These are phyloP conservation scores for Tauraco erythrolophus DNA, from an alignment of 2,113 vertebrate species.

Conservation along the genomic window DNA sequence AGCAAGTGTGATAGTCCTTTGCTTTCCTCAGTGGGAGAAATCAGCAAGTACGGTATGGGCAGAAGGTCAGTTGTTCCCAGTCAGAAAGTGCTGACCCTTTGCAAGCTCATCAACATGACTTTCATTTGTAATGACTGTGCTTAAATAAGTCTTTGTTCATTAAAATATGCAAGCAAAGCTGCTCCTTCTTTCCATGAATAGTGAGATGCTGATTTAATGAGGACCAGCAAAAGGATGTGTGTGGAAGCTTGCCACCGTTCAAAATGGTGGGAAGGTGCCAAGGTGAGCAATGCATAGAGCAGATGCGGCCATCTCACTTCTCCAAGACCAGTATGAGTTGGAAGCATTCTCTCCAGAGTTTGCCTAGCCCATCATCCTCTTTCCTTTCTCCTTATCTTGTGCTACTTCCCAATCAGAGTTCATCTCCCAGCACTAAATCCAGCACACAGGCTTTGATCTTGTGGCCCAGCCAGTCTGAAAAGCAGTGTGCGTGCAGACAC, in stretches of 20 bases:
- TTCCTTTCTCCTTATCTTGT: not conserved
- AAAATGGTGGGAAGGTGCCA: slow-evolving; percentile 17
- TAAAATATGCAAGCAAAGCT: slow-evolving; percentile 68
- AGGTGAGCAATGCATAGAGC: not conserved
- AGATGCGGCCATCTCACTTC: slow-evolving; percentile 1
- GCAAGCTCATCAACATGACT: slow-evolving; percentile 63
- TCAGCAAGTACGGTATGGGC: slow-evolving; percentile 31
- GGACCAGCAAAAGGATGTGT: slow-evolving; percentile 2
- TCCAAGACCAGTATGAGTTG: not conserved
- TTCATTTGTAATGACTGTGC: slow-evolving; percentile 64
- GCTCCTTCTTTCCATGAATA: slow-evolving; percentile 7
- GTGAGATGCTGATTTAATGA: slow-evolving; percentile 49
- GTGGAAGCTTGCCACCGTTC: slow-evolving; percentile 11
- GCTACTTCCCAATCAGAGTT: not conserved
- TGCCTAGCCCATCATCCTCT: not conserved
- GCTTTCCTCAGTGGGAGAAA: slow-evolving; percentile 53
- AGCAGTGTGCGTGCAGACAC: slow-evolving; percentile 29
- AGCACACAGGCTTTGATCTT: slow-evolving; percentile 34
- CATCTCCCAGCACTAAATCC: not conserved
- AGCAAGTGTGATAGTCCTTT: slow-evolving; percentile 46
- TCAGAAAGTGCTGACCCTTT: slow-evolving; percentile 66
- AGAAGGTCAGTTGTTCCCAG: slow-evolving; percentile 63
- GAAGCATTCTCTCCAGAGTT: not conserved
- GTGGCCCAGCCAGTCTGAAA: slow-evolving; percentile 51
- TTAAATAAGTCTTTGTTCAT: slow-evolving; percentile 68